Evolutionary conservation across 2,113 vertebrate species (phyloP), one percentile per base, ranked within the genome.

Genomic region (Entomyzon cyanotis): DNA sequence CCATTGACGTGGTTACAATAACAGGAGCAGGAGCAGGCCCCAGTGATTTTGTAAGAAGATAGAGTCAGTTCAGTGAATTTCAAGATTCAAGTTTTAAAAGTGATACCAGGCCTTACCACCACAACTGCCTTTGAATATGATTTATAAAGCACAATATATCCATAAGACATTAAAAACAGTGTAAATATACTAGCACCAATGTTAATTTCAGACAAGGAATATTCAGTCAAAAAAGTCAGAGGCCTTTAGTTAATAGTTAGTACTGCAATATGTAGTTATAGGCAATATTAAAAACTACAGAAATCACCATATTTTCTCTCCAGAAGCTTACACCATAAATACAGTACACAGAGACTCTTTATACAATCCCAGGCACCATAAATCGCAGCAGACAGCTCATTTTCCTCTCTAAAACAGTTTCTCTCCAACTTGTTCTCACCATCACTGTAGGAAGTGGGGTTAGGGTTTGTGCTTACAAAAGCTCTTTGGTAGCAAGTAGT

Each of bases 391-490:
- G n/a, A 42, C 11, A 74, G n/a, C 28, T 53, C 2, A 0, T 39
- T 67, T 55, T 47, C 27, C 13, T 41, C 44, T 49, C 63, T 44
- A 21, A 58, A 76, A 47, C 21, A 70, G 22, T n/a, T 16, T 77
- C 33, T 28, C 12, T 77, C 17, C 37, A 74, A 22, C 27, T 33
- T 39, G 10, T 27, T 78, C 14, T 69, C 12, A 18, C 7, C 9
- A 3, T 28, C 25, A 7, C 13, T 8, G 11, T 20, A 64, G 1
- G 0, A 49, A 33, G 20, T n/a, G 18, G 14, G 42, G 42, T 6
- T 46, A 16, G 15, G 8, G 19, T 46, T 46, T 64, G 15, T 75
- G 44, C 10, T 69, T 74, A 63, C 35, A 53, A 64, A 85, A 62
- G 7, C 8, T 42, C 39, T 49, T 5, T 2, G 8, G 11, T 7